Evolutionary conservation across 1,140 invertebrate genomes (phyloP).

Genomic region (Euura saliciscinereae): DNA sequence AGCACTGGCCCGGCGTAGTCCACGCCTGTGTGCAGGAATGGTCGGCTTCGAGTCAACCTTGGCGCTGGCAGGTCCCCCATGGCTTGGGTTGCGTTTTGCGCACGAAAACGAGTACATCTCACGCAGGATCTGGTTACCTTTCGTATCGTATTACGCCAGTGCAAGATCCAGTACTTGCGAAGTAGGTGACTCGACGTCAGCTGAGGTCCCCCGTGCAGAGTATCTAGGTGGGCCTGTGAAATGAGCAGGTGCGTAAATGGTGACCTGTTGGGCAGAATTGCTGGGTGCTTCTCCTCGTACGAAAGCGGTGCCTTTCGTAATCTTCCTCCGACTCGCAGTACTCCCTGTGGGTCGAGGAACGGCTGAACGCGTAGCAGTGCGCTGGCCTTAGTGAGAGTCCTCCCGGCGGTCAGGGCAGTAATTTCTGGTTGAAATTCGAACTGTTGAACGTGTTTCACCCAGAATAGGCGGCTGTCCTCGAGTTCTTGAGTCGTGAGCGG

Average conservation of each 20-base stretch:
- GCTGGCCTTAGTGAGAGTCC: background rate
- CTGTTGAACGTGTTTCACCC: background rate
- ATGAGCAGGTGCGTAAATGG: conserved; percentile 34
- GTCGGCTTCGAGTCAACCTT: conserved; percentile 28
- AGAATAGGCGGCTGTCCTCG: too few species aligned
- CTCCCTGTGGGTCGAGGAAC: conserved; percentile 20
- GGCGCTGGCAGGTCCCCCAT: conserved; percentile 41
- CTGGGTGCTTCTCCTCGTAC: conserved; percentile 25
- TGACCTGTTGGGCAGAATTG: conserved; percentile 24
- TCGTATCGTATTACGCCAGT: conserved; percentile 17
- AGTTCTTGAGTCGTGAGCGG: too few species aligned
- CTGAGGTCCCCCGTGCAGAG: conserved; percentile 45
- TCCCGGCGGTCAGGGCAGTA: background rate
- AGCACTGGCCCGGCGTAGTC: conserved; percentile 52
- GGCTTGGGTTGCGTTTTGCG: conserved; percentile 20
- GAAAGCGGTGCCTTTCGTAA: conserved; percentile 16
- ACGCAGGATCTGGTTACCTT: conserved; percentile 30
- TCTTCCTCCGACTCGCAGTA: conserved; percentile 29
- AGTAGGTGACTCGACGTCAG: conserved; percentile 27
- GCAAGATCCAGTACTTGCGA: conserved; percentile 34
- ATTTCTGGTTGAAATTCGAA: background rate
- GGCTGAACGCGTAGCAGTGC: background rate
- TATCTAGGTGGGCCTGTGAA: conserved; percentile 32
- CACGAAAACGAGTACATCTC: conserved; percentile 30
- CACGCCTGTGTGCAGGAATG: conserved; percentile 45